Base-by-base conservation (phyloP, 2,888 invertebrate genomes). In the Eilema caniola region DNA sequence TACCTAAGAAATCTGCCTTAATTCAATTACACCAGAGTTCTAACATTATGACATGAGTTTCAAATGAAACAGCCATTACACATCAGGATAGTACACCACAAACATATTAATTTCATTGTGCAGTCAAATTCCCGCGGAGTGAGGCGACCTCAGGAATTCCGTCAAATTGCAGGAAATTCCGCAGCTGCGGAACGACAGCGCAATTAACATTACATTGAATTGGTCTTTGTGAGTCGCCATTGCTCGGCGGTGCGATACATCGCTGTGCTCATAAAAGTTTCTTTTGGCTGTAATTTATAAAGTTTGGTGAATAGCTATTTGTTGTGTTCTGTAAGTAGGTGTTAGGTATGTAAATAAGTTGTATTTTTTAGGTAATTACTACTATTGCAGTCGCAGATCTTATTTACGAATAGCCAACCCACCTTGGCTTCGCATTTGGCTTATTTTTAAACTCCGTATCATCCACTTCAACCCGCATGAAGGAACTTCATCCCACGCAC, bases 131-230 rank as follows among this genome's bases (percentile, higher is more conserved):
- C 62, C 59, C 66, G 12, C 28, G 20, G 69, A 61, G 62, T 80
- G 79, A 78, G 69, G 69, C 75, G 75, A 63, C 71, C 68, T 69
- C 67, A 67, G 79, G 79, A 76, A 76, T 78, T 37, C 67, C 73
- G 66, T 66, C 65, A 74, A 81, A 78, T 82, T 79, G 83, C 83
- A 82, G 81, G 83, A 82, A 82, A 82, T 82, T 78, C 83, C 80
- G 73, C 72, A 66, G 73, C 73, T 65, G 47, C 66, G 41, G 25
- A 72, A 73, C 73, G 81, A 75, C 81, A 72, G 67, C 69, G 70
- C 69, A 80, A 82, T 82, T 82, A 82, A 81, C 78, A 78, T 81
- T 79, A 67, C 73, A 69, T 69, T 59, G 69, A 71, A 73, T 76
- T 73, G 71, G 64, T 69, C 71, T 56, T 62, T 71, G 63, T 66